Evolutionary conservation across 2,113 vertebrate species (phyloP), one percentile per base, ranked within the genome.

Genomic region (Syngnathoides biaculeatus): DNA sequence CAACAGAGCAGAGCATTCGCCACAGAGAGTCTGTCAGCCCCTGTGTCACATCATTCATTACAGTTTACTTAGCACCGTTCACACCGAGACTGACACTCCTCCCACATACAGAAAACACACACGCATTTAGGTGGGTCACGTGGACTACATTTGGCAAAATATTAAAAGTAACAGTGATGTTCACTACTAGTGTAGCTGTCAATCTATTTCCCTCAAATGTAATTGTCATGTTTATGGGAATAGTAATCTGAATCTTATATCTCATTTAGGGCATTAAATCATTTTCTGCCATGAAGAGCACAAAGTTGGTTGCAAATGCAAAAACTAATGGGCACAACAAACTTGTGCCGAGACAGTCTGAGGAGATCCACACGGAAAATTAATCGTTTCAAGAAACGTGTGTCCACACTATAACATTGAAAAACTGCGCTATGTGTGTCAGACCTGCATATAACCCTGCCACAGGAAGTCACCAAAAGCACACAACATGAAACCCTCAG

Each of bases 61-160:
- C 79, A 78, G 62, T 79, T 85, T 78, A 79, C 72, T 40, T 57
- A 60, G 53, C 11, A 1, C 67, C 80, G 60, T 74, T 64, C 56
- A 38, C 42, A 70, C 48, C 20, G 50, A 74, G 12, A 56, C 43
- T 22, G 65, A 71, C 55, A 58, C 59, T 48, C 72, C 76, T 67
- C 84, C 65, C 73, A 74, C 60, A 67, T 19, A 13, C 35, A 63
- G 45, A 12, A 73, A 63, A 64, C 52, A 19, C 55, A 47, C 55
- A 43, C 45, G n/a, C 35, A 62, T 75, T 71, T 24, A 45, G n/a
- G 8, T 22, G 15, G 10, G 26, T 76, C 66, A 63, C 65, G 72
- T 56, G 39, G 15, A 53, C 30, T 8, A 48, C 24, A 61, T 59
- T 30, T 14, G 52, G 55, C 19, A 47, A 67, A 64, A 24, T 42